Conservation (phyloP, 2,888 invertebrate species). For the Polymixis flavicincta region DNA sequence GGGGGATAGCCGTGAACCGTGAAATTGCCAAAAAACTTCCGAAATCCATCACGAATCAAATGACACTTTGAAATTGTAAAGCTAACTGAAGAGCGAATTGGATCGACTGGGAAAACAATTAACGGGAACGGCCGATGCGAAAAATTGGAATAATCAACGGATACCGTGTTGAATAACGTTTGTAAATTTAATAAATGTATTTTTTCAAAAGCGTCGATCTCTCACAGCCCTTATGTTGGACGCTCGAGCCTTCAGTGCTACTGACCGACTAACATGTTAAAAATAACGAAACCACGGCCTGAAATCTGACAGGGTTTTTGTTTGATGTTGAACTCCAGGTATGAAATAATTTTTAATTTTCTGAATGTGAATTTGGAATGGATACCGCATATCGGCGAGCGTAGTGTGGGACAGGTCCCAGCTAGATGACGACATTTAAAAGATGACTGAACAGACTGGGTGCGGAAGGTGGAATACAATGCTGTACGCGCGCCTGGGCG, state of each 20-base stretch:
- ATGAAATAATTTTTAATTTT: constrained; percentile 34
- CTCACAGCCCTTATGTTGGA: constrained; percentile 66
- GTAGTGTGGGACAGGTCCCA: too few species aligned
- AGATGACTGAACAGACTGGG: too few species aligned
- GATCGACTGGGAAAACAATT: constrained; percentile 87
- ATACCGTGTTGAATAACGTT: constrained; percentile 78
- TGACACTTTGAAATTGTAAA: constrained; percentile 89
- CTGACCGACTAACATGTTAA: constrained; percentile 70
- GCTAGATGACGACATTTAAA: too few species aligned
- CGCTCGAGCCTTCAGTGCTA: constrained; percentile 56
- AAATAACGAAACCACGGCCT: constrained; percentile 58
- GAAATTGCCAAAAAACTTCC: constrained; percentile 89
- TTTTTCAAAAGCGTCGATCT: constrained; percentile 74
- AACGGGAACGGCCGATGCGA: constrained; percentile 81
- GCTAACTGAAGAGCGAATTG: constrained; percentile 87
- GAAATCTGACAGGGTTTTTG: constrained; percentile 50
- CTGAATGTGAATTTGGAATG: constrained; percentile 9
- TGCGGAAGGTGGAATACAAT: too few species aligned
- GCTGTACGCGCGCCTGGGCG: too few species aligned
- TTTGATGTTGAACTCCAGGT: constrained; percentile 43
- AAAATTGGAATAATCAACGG: constrained; percentile 87
- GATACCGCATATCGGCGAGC: too few species aligned
- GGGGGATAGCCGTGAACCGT: constrained; percentile 83
- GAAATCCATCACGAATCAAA: constrained; percentile 89
- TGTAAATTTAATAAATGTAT: constrained; percentile 82